Evolutionary conservation across 2,888 invertebrate species (phyloP).

Genomic region (Epirrhoe tristata): DNA sequence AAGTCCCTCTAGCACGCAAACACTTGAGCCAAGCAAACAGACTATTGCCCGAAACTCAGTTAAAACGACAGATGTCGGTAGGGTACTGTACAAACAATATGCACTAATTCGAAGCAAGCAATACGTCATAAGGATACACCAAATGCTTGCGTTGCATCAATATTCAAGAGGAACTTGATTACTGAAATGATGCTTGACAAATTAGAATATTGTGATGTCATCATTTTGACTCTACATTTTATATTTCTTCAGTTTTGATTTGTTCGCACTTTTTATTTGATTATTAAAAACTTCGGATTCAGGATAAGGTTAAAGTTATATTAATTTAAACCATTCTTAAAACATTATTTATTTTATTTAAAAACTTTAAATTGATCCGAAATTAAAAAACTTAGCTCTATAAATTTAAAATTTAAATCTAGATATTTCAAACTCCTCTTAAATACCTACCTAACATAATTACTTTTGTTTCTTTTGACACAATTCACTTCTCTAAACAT

Average conservation of each 20-base stretch:
- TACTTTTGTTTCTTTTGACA: no score
- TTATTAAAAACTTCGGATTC: no score
- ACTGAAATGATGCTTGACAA: neutral
- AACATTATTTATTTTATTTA: no score
- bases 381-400: no score
- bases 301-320: no score
- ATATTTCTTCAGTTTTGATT: neutral
- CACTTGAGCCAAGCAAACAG: conserved; percentile 57
- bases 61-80: conserved; percentile 72
- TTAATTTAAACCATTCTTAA: no score
- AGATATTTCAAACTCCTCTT: no score
- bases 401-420: no score
- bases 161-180: conserved; percentile 37
- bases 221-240: neutral
- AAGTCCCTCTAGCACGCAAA: conserved; percentile 46
- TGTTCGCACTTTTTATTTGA: no score
- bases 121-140: conserved; percentile 65
- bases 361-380: no score
- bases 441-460: no score
- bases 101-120: conserved; percentile 73
- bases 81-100: conserved; percentile 70
- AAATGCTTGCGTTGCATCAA: conserved; percentile 65
- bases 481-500: neutral
- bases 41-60: conserved; percentile 49
- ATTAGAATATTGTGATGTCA: neutral